Conservation (phyloP, 2,797 vertebrate genomes). For the Leptoclinus maculatus region DNA sequence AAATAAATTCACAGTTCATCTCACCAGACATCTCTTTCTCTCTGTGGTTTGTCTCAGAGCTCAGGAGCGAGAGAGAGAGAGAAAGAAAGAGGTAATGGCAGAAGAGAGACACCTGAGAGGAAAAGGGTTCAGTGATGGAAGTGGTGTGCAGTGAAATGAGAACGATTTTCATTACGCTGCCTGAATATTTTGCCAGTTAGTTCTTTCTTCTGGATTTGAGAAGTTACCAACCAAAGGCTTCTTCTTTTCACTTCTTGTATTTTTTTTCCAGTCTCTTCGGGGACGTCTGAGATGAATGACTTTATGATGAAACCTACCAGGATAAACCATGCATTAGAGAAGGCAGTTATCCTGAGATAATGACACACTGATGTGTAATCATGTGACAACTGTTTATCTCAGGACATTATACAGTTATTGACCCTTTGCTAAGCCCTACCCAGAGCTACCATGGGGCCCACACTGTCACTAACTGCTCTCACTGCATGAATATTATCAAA, state of each 20-base stretch:
- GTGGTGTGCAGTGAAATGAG: neutral
- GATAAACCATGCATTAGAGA: neutral
- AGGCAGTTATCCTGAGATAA: conserved; percentile 3
- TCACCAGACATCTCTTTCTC: neutral
- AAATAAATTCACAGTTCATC: conserved; percentile 12
- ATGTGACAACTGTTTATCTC: neutral
- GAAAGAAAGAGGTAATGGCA: neutral
- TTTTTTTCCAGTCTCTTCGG: neutral
- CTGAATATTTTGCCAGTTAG: neutral
- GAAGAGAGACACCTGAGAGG: neutral
- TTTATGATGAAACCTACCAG: neutral
- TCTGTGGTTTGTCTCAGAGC: neutral
- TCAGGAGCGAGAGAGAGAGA: neutral
- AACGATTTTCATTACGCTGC: neutral
- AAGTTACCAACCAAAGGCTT: neutral
- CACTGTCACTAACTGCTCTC: neutral
- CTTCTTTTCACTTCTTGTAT: neutral
- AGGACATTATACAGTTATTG: conserved; percentile 3
- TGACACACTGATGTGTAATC: neutral
- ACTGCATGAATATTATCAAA: neutral
- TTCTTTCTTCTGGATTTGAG: neutral
- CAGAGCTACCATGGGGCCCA: neutral
- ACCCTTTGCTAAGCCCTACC: neutral
- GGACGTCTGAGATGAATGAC: neutral
- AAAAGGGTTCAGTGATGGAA: neutral